Base-by-base conservation (phyloP, 2,888 invertebrate species). In the Caenorhabditis sp. region DNA sequence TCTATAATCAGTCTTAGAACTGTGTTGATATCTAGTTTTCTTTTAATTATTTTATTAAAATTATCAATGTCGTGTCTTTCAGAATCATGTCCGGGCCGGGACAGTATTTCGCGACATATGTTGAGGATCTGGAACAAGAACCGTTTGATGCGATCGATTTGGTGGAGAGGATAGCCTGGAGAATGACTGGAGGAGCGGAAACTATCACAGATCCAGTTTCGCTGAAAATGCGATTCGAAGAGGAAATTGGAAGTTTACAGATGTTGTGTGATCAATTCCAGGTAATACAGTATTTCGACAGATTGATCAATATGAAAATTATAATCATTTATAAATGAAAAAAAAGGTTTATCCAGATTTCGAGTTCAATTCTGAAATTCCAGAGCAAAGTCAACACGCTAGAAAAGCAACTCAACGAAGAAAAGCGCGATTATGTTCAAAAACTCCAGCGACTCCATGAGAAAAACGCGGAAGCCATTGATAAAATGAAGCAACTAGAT, bases 81-180 rank as follows among this genome's bases (percentile, higher is more conserved):
- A 17, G 21, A 50, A 14, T 8, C 3, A 53, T 53, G 53, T 53
- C 23, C 21, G 53, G 43, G 17, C 43, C 12, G 12, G 70, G 70
- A 10, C 78, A 78, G 20, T 85, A 85, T 59, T 85, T 85, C 50
- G 80, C 82, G 20, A 88, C 87, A 0, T 87, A 87, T 60, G 83
- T 86, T 17, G 80, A 86, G 59, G 87, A 87, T 70, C 70, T 87
- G 54, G 87, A 87, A 53, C 84, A 97, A 95, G 96, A 96, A 88
- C 95, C 96, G 0, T 97, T 97, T 88, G 95, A 96, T 90, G 93
- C 95, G 14, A 94, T 95, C 87, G 97, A 97, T 88, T 97, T 97
- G 90, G 95, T 99, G 1, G 97, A 99, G 89, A 91, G 96, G 65
- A 91, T 97, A 87, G 97, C 97, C 50, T 95, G 97, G 92, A 91